phyloP scores from a whole-genome alignment of 2,797 vertebrate species.

The Pipistrellus pipistrellus region DNA sequence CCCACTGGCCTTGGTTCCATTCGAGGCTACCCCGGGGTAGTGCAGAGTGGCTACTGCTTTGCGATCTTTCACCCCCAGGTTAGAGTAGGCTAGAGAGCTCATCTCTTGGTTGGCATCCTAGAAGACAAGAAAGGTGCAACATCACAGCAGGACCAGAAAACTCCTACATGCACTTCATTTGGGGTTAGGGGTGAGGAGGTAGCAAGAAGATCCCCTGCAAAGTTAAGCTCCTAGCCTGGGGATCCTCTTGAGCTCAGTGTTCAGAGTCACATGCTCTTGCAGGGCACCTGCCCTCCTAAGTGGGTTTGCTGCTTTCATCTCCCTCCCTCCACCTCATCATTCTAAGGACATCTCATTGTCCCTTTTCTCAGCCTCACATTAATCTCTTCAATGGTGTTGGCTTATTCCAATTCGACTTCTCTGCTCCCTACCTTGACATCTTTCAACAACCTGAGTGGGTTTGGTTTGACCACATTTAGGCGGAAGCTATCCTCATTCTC shows the following conservation, averaged over 20 bases:
- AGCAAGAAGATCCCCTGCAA: constrained; percentile 18
- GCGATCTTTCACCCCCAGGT: constrained; percentile 89
- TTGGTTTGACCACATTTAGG: background rate
- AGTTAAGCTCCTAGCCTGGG: background rate
- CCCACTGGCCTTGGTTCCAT: constrained; percentile 86
- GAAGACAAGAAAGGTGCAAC: constrained; percentile 56
- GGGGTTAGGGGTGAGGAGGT: background rate
- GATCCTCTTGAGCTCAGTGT: constrained; percentile 16
- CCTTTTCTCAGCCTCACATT: background rate
- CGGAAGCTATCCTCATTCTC: constrained; percentile 42
- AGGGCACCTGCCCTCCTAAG: background rate
- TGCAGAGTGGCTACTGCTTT: constrained; percentile 88
- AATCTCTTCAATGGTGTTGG: constrained; percentile 9
- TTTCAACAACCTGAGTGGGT: constrained; percentile 24
- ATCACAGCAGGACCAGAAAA: background rate
- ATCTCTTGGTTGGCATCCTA: constrained; percentile 84
- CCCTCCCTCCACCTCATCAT: background rate
- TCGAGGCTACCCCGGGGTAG: constrained; percentile 86
- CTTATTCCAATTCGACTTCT: background rate
- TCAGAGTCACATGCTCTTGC: background rate
- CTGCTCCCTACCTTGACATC: background rate
- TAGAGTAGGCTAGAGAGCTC: constrained; percentile 89
- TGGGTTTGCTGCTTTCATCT: background rate
- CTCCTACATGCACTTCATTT: background rate
- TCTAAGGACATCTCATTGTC: background rate